Evolutionary conservation across 2,797 vertebrate genomes (phyloP).

Genomic region (Danio choprae): DNA sequence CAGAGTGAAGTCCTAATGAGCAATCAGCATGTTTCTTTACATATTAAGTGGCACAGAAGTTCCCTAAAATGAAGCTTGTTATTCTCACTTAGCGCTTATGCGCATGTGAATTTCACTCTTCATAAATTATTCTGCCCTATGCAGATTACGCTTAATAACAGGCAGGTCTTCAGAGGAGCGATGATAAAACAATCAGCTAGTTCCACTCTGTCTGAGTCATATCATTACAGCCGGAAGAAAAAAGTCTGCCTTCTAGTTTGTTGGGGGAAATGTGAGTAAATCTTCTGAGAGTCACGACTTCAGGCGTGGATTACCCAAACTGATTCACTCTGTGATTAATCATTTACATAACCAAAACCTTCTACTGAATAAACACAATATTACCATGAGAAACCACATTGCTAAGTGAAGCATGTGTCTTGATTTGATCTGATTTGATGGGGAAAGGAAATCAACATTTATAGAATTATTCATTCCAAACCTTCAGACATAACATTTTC

Average conservation of each 20-base stretch:
- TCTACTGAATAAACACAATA: constrained; percentile 49
- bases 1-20: constrained; percentile 62
- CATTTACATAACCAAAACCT: constrained; percentile 47
- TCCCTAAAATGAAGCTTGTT: constrained; percentile 62
- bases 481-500: neutral
- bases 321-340: constrained; percentile 49
- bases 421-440: constrained; percentile 12
- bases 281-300: constrained; percentile 34
- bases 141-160: constrained; percentile 59
- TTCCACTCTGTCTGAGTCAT: constrained; percentile 45
- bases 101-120: constrained; percentile 54
- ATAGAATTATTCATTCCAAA: neutral
- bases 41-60: constrained; percentile 64
- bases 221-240: constrained; percentile 50
- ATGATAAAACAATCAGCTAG: constrained; percentile 58
- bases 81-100: constrained; percentile 65
- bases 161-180: constrained; percentile 44
- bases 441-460: neutral
- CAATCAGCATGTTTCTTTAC: constrained; percentile 65
- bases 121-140: constrained; percentile 61
- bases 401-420: neutral
- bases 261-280: constrained; percentile 44
- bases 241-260: constrained; percentile 42
- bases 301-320: constrained; percentile 45
- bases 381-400: constrained; percentile 9